Evolutionary conservation across 1,140 invertebrate genomes (phyloP), one percentile per base, ranked within the genome.

Genomic region (Drosophila nebulosa): DNA sequence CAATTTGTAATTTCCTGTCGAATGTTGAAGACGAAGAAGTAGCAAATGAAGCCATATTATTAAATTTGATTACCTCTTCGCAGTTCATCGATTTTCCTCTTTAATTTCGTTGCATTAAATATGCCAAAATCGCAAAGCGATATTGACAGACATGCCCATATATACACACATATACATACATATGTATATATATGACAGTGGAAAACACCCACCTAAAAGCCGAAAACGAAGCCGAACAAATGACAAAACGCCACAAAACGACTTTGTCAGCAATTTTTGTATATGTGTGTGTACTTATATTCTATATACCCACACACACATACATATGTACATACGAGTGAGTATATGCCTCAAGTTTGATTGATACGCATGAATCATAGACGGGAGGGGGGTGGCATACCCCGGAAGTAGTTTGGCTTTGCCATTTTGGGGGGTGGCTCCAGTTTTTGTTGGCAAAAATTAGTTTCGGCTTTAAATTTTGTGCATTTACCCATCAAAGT

Each of bases 301-400:
- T 16, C 39, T 16, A 46, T 3, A 55, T 22, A 35, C 53, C 42
- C 16, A 24, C 14, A 22, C 12, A 22, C 18, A 62, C 10, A 14
- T 16, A 14, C 4, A 32, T 39, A 55, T 1, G 7, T 42, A 53
- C 6, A 66, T 21, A 27, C 26, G 24, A 61, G 55, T 62, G 2
- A 2, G 3, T 32, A 32, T 32, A 32, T 32, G 46, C 56, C 74
- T 69, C 42, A 84, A 69, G 79, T 69, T 84, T 79, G 79, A 84
- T 84, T 84, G 79, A 84, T 79, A 76, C 75, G 65, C 75, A 84
- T 85, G 79, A 84, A 84, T 84, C 79, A 84, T 79, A 46, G 35
- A n/a, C 1, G 36, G 36, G 4, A 4, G 12, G 14, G 36, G 36
- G 39, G n/a, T 18, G 39, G 4, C 10, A 14, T 16, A 18, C 16